Base-by-base conservation (phyloP, 2,888 invertebrate species). In the Nymphalis c-album region DNA sequence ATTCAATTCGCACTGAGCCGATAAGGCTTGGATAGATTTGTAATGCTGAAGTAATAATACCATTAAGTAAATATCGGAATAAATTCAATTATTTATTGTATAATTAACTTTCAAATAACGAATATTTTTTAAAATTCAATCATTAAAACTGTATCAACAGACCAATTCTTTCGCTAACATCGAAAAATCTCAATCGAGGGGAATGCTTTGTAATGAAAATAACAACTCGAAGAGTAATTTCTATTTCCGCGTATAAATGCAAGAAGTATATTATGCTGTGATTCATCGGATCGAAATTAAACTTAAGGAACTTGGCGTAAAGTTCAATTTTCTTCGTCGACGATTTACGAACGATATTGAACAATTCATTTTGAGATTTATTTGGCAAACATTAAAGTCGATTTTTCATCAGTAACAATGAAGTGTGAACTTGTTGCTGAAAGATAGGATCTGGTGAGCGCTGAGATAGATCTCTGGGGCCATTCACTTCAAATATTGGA, bases 181-280 rank as follows among this genome's bases (percentile, higher is more conserved):
- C 67, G 48, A 68, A 73, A 40, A 71, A 71, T 66, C 67, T 65
- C 65, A 65, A 73, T 70, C 63, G 71, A 68, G 66, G 68, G 68
- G 68, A 70, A 68, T 68, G 61, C 64, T 70, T 70, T 68, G 71
- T 74, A 74, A 75, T 71, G 70, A 71, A 73, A 74, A 74, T 73
- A 74, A 73, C 72, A 72, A 74, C 70, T 72, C 68, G 63, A 69
- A 69, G 71, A 73, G 74, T 73, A 73, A 75, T 74, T 74, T 75
- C 71, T 75, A 73, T 75, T 76, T 72, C 73, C 70, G 63, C 55
- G 70, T 68, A 73, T 73, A 71, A 71, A 71, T 69, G 69, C 67
- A 64, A 65, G 59, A 70, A 63, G 70, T 63, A 70, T 73, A 70
- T 73, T 69, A 71, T 69, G 62, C 61, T 51, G 55, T 17, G 46